Evolutionary conservation across 1,140 invertebrate species (phyloP).

Genomic region (Brachionus calyciflorus): DNA sequence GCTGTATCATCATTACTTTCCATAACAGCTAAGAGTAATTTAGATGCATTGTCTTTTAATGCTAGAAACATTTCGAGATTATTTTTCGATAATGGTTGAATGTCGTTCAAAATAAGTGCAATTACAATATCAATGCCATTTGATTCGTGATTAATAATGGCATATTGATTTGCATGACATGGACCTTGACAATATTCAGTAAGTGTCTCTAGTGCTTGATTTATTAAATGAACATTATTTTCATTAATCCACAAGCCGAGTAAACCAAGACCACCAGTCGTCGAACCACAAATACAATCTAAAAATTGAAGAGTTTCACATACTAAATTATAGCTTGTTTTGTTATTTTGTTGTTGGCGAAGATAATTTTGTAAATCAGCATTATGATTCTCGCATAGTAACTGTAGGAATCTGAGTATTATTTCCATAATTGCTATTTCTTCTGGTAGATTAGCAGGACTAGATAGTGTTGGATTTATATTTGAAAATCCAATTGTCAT

Average conservation of each 20-base stretch:
- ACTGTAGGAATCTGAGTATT: conserved; percentile 88
- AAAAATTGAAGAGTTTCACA: conserved; percentile 97
- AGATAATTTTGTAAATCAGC: conserved; percentile 76
- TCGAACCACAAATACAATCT: conserved; percentile 98
- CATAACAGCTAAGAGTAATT: conserved; percentile 94
- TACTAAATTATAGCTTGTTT: conserved; percentile 88
- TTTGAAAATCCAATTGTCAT: not conserved
- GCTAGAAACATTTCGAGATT: conserved; percentile 95
- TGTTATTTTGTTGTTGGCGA: conserved; percentile 2
- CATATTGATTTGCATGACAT: conserved; percentile 95
- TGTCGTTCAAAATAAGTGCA: conserved; percentile 92
- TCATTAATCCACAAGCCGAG: conserved; percentile 96
- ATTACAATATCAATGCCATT: conserved; percentile 98
- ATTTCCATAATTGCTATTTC: conserved; percentile 93
- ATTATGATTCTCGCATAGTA: conserved; percentile 99
- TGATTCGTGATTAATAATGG: conserved; percentile 94
- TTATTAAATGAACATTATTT: conserved; percentile 90
- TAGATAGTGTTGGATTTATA: not conserved
- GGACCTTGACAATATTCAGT: conserved; percentile 99
- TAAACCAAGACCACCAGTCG: conserved; percentile 90
- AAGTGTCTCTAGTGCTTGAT: conserved; percentile 93
- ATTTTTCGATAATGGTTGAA: conserved; percentile 89
- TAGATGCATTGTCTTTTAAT: conserved; percentile 96
- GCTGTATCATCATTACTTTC: conserved; percentile 91
- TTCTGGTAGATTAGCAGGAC: not conserved